phyloP scores from a whole-genome alignment of 2,797 vertebrate genomes.

The Hoplostethus atlanticus region DNA sequence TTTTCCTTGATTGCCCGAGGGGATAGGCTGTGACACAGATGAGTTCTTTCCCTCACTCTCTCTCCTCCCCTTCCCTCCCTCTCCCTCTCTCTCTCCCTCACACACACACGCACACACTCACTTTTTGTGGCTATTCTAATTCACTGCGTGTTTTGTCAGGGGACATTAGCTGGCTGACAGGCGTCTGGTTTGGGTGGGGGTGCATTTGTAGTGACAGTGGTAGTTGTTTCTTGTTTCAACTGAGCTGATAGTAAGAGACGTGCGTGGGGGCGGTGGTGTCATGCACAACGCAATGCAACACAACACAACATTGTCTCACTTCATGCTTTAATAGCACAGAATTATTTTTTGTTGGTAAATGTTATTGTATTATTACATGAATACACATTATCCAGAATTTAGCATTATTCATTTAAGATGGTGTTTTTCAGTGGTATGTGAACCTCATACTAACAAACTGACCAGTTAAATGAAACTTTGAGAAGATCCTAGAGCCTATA shows the following conservation, averaged over 20 bases:
- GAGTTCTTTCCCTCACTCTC: conserved; percentile 78
- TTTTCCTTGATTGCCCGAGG: conserved; percentile 80
- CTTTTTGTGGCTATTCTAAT: conserved; percentile 75
- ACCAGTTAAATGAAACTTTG: neutral
- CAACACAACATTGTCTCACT: conserved; percentile 24
- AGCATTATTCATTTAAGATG: conserved; percentile 9
- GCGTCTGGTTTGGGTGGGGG: conserved; percentile 69
- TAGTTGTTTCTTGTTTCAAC: conserved; percentile 81
- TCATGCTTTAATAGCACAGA: conserved; percentile 12
- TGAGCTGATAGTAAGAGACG: conserved; percentile 77
- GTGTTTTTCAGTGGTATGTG: conserved; percentile 1
- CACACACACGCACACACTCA: conserved; percentile 29
- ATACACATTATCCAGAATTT: neutral
- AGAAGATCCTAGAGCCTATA: neutral
- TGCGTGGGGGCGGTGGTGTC: conserved; percentile 54
- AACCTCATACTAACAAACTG: conserved; percentile 1
- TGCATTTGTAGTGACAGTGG: conserved; percentile 81
- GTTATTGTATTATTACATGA: conserved; percentile 9
- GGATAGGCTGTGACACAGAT: conserved; percentile 83
- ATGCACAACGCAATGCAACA: conserved; percentile 21
- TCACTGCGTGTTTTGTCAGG: conserved; percentile 83
- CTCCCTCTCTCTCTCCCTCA: conserved; percentile 26
- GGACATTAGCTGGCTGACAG: conserved; percentile 82
- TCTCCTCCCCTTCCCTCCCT: conserved; percentile 31
- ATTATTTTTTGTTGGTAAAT: conserved; percentile 18